phyloP scores from a whole-genome alignment of 2,113 vertebrate genomes.

The Meriones unguiculatus region DNA sequence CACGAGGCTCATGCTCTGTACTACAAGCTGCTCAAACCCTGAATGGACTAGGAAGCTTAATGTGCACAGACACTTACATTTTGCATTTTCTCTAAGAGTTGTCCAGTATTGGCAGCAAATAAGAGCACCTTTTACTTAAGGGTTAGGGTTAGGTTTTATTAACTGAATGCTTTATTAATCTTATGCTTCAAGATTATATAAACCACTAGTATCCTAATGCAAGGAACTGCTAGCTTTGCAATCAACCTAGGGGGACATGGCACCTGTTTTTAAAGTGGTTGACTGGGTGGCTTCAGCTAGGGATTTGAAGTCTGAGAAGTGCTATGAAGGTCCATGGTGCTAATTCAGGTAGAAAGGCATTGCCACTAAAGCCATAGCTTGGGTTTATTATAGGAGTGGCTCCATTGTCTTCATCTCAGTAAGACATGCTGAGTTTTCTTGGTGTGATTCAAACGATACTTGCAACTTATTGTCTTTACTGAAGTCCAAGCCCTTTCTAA shows the following conservation, averaged over 20 bases:
- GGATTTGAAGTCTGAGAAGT: conserved; percentile 15
- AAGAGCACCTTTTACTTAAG: no score
- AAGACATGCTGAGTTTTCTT: conserved; percentile 27
- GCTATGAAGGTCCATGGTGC: neutral
- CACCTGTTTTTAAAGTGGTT: conserved; percentile 23
- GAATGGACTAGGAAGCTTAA: neutral
- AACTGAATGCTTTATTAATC: neutral
- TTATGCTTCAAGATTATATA: conserved; percentile 46
- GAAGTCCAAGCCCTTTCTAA: conserved; percentile 57
- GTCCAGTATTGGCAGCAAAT: conserved; percentile 4
- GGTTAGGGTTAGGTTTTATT: conserved; percentile 39
- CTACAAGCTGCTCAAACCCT: neutral
- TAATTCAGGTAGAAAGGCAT: neutral
- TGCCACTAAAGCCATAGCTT: neutral
- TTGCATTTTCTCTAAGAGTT: conserved; percentile 40
- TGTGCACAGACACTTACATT: conserved; percentile 12
- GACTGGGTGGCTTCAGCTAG: neutral
- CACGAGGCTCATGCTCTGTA: neutral
- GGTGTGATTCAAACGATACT: neutral
- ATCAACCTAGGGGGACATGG: neutral
- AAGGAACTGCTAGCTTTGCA: neutral
- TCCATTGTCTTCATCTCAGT: neutral
- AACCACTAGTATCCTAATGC: neutral
- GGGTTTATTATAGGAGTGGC: neutral
- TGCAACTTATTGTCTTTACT: conserved; percentile 57